Conservation (phyloP, 2,113 vertebrate genomes). For the Datnioides undecimradiatus region DNA sequence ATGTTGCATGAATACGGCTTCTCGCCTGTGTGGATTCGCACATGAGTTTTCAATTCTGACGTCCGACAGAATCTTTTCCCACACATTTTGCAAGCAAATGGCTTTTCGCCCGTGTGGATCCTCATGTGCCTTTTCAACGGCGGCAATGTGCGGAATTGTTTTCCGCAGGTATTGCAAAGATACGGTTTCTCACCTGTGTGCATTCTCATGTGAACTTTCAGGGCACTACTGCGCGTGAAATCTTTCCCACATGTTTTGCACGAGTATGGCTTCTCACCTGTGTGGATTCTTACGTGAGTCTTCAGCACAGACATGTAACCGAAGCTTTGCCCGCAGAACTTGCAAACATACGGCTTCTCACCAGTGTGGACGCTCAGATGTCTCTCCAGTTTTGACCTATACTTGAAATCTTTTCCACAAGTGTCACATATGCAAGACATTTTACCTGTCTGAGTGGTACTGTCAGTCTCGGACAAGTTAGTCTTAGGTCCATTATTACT, state of each 20-base stretch:
- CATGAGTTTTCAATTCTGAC: too few species aligned
- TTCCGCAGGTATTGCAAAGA: not conserved
- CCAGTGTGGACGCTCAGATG: not conserved
- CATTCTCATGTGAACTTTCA: not conserved
- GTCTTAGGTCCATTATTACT: too few species aligned
- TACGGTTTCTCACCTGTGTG: not conserved
- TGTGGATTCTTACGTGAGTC: not conserved
- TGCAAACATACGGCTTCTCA: not conserved
- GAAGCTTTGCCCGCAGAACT: too few species aligned
- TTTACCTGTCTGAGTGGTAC: not conserved
- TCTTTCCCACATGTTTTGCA: not conserved
- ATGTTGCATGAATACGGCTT: too few species aligned
- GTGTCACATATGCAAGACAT: conserved; percentile 23
- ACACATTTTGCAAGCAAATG: not conserved
- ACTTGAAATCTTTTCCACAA: conserved; percentile 38
- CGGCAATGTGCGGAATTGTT: not conserved
- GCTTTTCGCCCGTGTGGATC: not conserved
- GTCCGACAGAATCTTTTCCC: too few species aligned
- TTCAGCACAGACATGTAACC: not conserved
- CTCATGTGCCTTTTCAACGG: not conserved
- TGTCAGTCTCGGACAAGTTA: not conserved
- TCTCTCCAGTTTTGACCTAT: not conserved
- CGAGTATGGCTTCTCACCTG: not conserved
- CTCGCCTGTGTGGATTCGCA: too few species aligned
- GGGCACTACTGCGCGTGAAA: not conserved